Evolutionary conservation across 2,888 invertebrate species (phyloP), one percentile per base, ranked within the genome.

Genomic region (Ischnus inquisitorius): DNA sequence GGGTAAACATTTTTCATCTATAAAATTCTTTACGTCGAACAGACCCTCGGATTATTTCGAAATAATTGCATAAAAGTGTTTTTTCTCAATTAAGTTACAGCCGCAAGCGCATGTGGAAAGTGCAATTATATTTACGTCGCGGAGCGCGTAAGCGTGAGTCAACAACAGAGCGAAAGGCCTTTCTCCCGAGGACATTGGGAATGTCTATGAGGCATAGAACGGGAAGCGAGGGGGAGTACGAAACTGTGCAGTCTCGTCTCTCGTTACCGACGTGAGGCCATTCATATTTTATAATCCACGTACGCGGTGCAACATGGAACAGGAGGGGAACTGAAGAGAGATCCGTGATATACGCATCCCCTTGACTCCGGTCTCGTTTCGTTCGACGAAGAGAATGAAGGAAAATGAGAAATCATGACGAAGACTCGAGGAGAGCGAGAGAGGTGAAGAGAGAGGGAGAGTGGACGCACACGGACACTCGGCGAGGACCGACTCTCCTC

Each of bases 161-260:
- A 54, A 54, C 54, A 54, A 22, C 19, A 22, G 46, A 12, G 14
- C 2, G 54, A 54, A 10, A 54, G 57, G 4, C 39, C 69, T 80
- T 80, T 64, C 79, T 74, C 74, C 25, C 14, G 65, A 69, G 81
- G 54, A 81, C 71, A 81, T 76, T 76, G 81, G 65, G 77, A 77
- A 82, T 77, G 4, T 16, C 62, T 71, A 51, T 22, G 65, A 10
- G 48, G 16, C 54, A 76, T 65, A 5, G 14, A 51, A 75, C 16
- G 19, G 62, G 43, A 74, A 39, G 16, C 16, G 12, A 34, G 51
- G 19, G 69, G 28, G n/a, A 51, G 48, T n/a, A 41, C 46, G 48
- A 25, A 46, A 60, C 72, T 12, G 39, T 34, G 72, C 34, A 28
- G 43, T 25, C 46, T 46, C 64, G 54, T 76, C 39, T 39, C 22